phyloP scores from a whole-genome alignment of 2,797 vertebrate genomes.

The Pseudopleuronectes americanus region DNA sequence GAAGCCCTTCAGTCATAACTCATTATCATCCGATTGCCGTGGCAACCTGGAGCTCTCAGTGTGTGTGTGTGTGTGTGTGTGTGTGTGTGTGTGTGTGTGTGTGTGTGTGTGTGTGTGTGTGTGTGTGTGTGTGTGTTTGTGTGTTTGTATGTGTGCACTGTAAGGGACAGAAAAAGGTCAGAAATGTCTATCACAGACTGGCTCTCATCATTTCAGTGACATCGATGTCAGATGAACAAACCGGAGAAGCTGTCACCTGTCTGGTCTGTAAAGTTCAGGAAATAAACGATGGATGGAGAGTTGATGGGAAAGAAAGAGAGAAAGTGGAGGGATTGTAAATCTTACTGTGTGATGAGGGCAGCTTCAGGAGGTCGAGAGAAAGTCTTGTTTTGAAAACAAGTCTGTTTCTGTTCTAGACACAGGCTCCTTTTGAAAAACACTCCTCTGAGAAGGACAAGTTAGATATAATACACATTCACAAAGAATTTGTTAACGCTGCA shows the following conservation, averaged over 20 bases:
- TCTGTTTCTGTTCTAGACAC: too few relatives aligned
- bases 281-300: not conserved
- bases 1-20: conserved; percentile 60
- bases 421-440: too few relatives aligned
- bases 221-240: conserved; percentile 23
- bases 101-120: not conserved
- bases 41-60: conserved; percentile 64
- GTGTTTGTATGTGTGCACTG: not conserved
- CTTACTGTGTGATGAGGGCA: too few relatives aligned
- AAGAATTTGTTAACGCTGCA: too few relatives aligned
- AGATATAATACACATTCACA: too few relatives aligned
- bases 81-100: conserved; percentile 19
- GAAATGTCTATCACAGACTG: conserved; percentile 43
- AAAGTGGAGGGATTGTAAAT: too few relatives aligned
- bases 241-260: conserved; percentile 17
- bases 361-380: too few relatives aligned
- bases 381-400: too few relatives aligned
- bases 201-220: conserved; percentile 32
- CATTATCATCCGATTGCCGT: conserved; percentile 66
- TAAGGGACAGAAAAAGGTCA: conserved; percentile 21
- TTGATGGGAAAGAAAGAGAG: not conserved
- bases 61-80: conserved; percentile 16
- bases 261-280: not conserved
- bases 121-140: conserved; percentile 5
- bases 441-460: too few relatives aligned